phyloP scores from a whole-genome alignment of 2,113 vertebrate species.

The Bos javanicus region DNA sequence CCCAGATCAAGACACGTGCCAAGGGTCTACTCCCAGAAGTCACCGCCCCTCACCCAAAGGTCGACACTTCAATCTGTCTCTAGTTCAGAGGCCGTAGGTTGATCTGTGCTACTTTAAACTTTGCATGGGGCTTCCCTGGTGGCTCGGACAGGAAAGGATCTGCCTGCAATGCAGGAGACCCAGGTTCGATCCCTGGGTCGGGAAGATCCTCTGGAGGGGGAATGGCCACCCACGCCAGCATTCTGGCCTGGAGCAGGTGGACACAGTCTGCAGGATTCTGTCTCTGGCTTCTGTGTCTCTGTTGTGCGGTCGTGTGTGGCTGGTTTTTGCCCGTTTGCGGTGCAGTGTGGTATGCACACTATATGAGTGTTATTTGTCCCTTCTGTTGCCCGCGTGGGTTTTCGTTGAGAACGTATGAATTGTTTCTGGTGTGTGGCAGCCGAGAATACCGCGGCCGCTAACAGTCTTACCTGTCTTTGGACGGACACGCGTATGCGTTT shows the following conservation, averaged over 20 bases:
- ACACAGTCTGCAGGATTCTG: not conserved
- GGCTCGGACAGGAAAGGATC: not conserved
- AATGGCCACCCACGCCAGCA: not conserved
- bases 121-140: not conserved
- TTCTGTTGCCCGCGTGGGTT: not conserved
- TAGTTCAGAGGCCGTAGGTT: not conserved
- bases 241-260: not conserved
- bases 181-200: rapidly evolving
- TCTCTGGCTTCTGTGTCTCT: not conserved
- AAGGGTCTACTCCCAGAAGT: rapidly evolving
- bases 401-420: not conserved
- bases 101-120: not conserved
- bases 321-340: not conserved
- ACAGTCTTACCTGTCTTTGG: not conserved
- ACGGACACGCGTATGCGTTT: not conserved
- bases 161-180: not conserved
- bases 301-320: not conserved
- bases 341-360: not conserved
- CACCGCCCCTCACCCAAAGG: not conserved
- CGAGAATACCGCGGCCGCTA: not conserved
- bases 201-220: not conserved
- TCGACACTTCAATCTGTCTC: not conserved
- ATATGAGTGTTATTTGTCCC: not conserved
- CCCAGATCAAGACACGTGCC: not conserved
- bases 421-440: not conserved